Base-by-base conservation (phyloP, 2,888 invertebrate genomes). In the Dascillus cervinus region DNA sequence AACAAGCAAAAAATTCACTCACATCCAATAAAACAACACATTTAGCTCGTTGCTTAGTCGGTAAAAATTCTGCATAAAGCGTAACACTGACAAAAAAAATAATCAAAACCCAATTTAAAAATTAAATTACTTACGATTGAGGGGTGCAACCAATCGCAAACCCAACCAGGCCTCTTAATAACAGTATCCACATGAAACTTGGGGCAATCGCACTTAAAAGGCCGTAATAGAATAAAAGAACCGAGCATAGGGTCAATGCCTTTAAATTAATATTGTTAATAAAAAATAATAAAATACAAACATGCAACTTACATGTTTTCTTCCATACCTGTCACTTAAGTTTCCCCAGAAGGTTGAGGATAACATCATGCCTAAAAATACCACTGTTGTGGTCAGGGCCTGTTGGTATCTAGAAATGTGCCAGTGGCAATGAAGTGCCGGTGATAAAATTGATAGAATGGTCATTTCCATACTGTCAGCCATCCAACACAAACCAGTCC, bases 381-480 rank as follows among this genome's bases (percentile, higher is more conserved):
- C 94, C 36, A 92, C 82, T 36, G 92, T 94, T 27, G 95, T 95
- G 6, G 92, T 86, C 14, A 91, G 66, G 11, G 94, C 95, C 70
- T 94, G 90, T 55, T 91, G 86, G 63, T 88, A 89, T 58, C 75
- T 73, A 53, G 81, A 77, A 42, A 96, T 85, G 54, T 84, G 82
- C 95, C 95, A 95, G 61, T 89, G 87, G 63, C 95, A 96, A 57
- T 91, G 91, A 29, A 96, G 68, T 0, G 94, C 90, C 6, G 95
- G 94, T 9, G 91, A 89, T 20, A 96, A 67, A 41, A 96, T 91
- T 49, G 91, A 90, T 19, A 95, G 68, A 52, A 96, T 91, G 56
- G 94, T 95, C 89, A 95, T 95, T 68, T 95, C 95, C 94, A 95
- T 95, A 32, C 92, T 91, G 63, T 95, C 95, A 1, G 94, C 91